Conservation (phyloP, 2,797 vertebrate genomes). For the Etheostoma nigrum region DNA sequence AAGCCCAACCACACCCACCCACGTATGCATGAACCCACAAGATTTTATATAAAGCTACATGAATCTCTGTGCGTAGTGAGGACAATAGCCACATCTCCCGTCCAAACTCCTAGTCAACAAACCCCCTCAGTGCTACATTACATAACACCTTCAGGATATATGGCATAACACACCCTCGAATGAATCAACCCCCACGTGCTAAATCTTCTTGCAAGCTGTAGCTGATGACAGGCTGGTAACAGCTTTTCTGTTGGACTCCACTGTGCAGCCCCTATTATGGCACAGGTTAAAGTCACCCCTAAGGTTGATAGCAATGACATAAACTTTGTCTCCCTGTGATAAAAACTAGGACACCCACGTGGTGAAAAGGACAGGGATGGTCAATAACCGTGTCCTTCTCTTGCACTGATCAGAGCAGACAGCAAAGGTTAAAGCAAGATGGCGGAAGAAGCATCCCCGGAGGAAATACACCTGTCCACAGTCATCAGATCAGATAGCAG, state of each 20-base stretch:
- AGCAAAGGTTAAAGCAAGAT: conserved; percentile 45
- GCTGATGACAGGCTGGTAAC: background rate
- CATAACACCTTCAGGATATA: conserved; percentile 48
- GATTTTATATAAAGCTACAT: conserved; percentile 44
- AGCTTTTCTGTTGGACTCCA: background rate
- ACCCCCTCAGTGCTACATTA: conserved; percentile 57
- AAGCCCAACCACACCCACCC: conserved; percentile 26
- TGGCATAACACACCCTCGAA: conserved; percentile 20
- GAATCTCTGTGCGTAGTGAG: conserved; percentile 25
- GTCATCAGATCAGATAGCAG: conserved; percentile 39
- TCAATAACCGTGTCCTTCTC: conserved; percentile 8
- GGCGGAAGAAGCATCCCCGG: conserved; percentile 4
- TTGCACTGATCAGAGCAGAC: conserved; percentile 33
- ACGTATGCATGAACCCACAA: background rate
- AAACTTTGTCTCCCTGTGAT: background rate
- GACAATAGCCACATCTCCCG: conserved; percentile 31
- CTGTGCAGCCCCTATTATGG: background rate
- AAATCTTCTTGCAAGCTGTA: conserved; percentile 3
- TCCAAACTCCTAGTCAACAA: conserved; percentile 50
- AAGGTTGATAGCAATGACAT: background rate
- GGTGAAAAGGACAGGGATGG: background rate
- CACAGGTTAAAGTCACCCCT: conserved; percentile 1
- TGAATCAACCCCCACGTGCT: conserved; percentile 26
- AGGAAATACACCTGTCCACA: conserved; percentile 50
- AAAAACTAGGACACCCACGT: background rate